Percentiles rank a stretch among this genome's conserved stretches.
These are phyloP conservation scores for Megalurothrips usitatus DNA, from an alignment of 2,888 invertebrate genomes.

Conservation along the genomic window DNA sequence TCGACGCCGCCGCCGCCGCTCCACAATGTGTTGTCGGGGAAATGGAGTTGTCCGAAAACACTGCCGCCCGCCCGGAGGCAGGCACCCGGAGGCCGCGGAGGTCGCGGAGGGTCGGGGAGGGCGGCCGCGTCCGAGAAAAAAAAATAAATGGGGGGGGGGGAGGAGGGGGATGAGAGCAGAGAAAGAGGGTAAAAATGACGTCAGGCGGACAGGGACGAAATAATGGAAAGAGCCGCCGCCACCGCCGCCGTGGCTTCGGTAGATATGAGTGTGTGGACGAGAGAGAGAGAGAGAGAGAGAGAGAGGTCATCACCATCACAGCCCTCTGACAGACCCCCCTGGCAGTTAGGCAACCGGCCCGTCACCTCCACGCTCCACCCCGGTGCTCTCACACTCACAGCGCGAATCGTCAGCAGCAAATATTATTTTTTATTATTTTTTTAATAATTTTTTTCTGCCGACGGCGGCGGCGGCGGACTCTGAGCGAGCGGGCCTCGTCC, in stretches of 20 bases:
- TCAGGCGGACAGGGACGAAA: not conserved
- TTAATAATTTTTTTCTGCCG: too few species aligned
- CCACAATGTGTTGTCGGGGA: not conserved
- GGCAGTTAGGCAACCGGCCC: too few species aligned
- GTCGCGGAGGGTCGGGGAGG: not conserved
- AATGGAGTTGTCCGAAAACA: constrained; percentile 19
- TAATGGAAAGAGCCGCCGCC: not conserved
- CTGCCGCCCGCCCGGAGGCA: not conserved
- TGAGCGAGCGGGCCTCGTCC: too few species aligned
- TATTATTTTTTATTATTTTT: too few species aligned
- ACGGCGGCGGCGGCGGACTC: too few species aligned
- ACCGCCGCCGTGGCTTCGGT: not conserved
- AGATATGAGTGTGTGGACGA: not conserved
- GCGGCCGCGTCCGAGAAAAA: not conserved
- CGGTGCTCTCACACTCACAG: too few species aligned
- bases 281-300: too few species aligned
- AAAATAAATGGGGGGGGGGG: not conserved
- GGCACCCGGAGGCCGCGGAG: not conserved
- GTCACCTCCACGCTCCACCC: too few species aligned
- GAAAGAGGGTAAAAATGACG: not conserved
- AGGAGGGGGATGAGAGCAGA: not conserved
- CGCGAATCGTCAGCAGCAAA: too few species aligned
- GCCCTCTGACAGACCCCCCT: too few species aligned
- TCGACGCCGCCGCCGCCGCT: not conserved
- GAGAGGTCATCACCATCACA: too few species aligned